Evolutionary conservation across 1,140 invertebrate genomes (phyloP), one percentile per base, ranked within the genome.

Genomic region (Drosophila sp.): DNA sequence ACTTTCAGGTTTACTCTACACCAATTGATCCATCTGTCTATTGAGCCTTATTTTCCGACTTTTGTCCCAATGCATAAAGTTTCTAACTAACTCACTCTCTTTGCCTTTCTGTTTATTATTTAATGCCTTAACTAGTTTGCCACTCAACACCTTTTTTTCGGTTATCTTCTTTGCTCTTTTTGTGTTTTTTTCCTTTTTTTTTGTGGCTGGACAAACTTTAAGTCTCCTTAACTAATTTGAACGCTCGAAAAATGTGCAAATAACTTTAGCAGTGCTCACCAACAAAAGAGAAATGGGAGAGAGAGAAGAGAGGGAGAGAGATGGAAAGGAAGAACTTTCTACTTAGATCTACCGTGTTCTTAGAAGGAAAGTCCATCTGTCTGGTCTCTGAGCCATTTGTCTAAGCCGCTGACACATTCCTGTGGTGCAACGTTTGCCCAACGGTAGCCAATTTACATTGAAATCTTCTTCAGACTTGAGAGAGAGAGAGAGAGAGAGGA

Each of bases 401-500:
- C 79, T 77, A 72, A 81, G 74, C 44, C 64, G 64, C 80, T 82
- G 80, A 82, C 80, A 82, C 80, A 82, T 82, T 82, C 80, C 79
- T 71, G 74, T 82, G 80, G 80, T 60, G 47, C 75, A 56, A 50
- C 65, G 44, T 79, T 68, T 57, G 57, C 62, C 68, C 79, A 81
- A 78, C 56, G 64, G 71, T 72, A 83, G 76, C 80, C 79, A 82
- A 82, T 82, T 82, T 82, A 83, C 80, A 82, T 83, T 82, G 80
- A 82, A 82, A 83, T 82, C 80, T 69, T 74, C 62, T 65, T 79
- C 76, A 66, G 64, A 47, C 61, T 66, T 67, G 7, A 17, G 55
- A 50, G 33, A 44, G 47, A 60, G 41, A 67, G 74, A 35, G 33
- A 35, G 33, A 8, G 1, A 10, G 7, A 35, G 7, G 58, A 63